phyloP scores from a whole-genome alignment of 2,113 vertebrate species.

The Taxidea taxus region DNA sequence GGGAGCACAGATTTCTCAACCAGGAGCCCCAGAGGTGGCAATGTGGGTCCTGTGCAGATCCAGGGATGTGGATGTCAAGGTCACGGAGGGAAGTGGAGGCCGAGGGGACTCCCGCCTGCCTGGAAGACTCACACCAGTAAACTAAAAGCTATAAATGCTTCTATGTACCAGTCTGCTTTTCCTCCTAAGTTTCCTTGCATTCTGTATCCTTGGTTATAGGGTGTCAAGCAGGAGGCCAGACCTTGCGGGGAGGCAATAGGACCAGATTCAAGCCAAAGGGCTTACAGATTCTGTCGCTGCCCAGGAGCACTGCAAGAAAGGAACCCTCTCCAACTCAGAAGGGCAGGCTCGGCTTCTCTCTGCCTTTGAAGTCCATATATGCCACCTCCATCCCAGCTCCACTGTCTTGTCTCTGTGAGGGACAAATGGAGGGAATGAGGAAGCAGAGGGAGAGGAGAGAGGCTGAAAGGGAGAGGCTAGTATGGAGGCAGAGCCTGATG shows the following conservation, averaged over 20 bases:
- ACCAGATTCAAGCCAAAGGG: background rate
- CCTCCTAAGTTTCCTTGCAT: background rate
- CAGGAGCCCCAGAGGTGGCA: background rate
- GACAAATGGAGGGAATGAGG: background rate
- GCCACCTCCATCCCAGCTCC: rapidly evolving
- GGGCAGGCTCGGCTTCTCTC: background rate
- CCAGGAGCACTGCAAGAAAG: background rate
- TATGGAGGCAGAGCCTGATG: background rate
- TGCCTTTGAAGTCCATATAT: background rate
- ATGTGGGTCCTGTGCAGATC: background rate
- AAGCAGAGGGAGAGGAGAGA: background rate
- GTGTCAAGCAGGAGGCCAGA: background rate
- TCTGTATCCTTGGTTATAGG: background rate
- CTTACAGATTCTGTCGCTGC: background rate
- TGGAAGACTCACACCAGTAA: background rate
- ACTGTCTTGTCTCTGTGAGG: too few relatives aligned
- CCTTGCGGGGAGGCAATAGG: background rate
- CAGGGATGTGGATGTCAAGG: background rate
- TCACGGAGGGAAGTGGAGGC: background rate
- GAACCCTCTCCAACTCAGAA: background rate
- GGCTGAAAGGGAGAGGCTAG: background rate
- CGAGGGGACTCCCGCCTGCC: background rate
- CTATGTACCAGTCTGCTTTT: rapidly evolving
- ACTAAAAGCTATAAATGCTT: background rate
- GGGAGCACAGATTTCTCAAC: background rate